Conservation (phyloP, 2,888 invertebrate genomes). For the Drosophila kuntzei region DNA sequence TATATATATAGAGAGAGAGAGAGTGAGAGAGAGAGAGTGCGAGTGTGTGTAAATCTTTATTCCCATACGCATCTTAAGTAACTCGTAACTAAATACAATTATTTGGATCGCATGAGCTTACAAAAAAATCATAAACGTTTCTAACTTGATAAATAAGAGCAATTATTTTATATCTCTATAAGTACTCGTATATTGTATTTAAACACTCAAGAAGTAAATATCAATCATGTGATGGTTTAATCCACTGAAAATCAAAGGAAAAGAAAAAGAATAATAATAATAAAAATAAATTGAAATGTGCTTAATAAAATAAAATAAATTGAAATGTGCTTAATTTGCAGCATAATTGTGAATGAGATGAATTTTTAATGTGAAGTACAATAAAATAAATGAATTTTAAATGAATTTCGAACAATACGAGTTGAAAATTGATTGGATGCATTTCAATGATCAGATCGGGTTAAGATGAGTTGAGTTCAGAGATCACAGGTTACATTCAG, state of each 20-base stretch:
- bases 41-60: conserved; percentile 21
- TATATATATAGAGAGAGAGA: not conserved
- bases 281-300: not conserved
- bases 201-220: conserved; percentile 11
- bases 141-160: not conserved
- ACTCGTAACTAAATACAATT: conserved; percentile 15
- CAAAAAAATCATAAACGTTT: conserved; percentile 5
- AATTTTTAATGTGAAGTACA: not conserved
- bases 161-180: not conserved
- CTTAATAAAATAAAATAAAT: not conserved
- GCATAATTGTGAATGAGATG: not conserved
- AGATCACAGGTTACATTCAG: conserved; percentile 6
- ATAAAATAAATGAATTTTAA: not conserved
- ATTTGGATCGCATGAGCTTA: conserved; percentile 1
- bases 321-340: not conserved
- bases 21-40: not conserved
- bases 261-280: not conserved
- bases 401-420: not conserved
- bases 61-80: conserved; percentile 6
- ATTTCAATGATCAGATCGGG: conserved; percentile 3
- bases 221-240: conserved; percentile 16
- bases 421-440: not conserved
- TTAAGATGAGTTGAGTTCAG: not conserved
- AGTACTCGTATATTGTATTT: not conserved
- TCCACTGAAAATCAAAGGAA: conserved; percentile 38